Base-by-base conservation (phyloP, 2,113 vertebrate genomes). In the Neomonachus schauinslandi region DNA sequence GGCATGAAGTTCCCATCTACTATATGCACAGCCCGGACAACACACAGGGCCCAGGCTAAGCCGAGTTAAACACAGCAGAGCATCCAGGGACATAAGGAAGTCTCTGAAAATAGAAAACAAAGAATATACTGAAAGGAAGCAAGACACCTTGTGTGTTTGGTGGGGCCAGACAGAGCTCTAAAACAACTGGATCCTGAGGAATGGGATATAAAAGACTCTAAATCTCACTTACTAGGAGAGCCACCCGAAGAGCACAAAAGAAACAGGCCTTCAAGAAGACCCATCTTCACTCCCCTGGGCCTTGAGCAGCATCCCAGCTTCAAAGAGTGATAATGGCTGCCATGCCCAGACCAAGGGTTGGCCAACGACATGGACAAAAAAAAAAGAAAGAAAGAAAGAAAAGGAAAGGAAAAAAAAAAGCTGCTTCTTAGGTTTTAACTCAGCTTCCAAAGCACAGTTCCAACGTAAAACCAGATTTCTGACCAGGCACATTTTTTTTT, bases 391-490 rank as follows among this genome's bases (percentile, higher is more conserved):
- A 39, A 49, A 61, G 49, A 46, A 46, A 46, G 46, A 8, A 46
- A 46, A 46, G 46, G 46, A 46, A 46, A 46, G 1, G 46, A 9
- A 46, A 74, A 42, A 22, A 74, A 46, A 53, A 65, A 51, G 13
- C 28, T 89, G n/a, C 8, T 92, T 72, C 42, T 92, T 33, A 79
- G 74, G 74, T 59, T 94, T 69, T 89, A 79, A 79, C n/a, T 86
- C 4, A 49, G 33, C 53, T 92, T 92, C 42, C 83, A 85, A 91
- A 85, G 63, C 63, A 82, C 2, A 83, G 53, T 24, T 89, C 77
- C 42, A 26, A 90, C 8, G 1, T 51, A 86, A 96, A 96, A 92
- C 13, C 51, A 13, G 5, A 67, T 69, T 55, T 92, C 46, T 46
- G 46, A 18, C 59, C n/a, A 96, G 59, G 39, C 33, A 92, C n/a